Evolutionary conservation across 2,888 invertebrate genomes (phyloP), one percentile per base, ranked within the genome.

Genomic region (Nomada ruficornis): DNA sequence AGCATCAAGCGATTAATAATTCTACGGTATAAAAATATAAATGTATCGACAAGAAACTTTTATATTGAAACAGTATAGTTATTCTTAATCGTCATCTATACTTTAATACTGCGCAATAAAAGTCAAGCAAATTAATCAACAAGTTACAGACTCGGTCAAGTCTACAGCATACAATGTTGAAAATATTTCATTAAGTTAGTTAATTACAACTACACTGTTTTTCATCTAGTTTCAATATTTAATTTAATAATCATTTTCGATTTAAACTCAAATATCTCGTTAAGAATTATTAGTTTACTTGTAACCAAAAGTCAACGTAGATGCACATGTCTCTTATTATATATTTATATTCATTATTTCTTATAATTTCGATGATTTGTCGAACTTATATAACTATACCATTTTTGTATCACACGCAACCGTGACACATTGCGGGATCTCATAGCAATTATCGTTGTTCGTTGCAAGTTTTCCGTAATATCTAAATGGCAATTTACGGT

Each of bases 401-500:
- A 55, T 11, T 55, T 55, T 55, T 23, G 0, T 55, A 20, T 55
- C 20, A n/a, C 20, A 55, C 20, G 55, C 23, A 20, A 55, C 23
- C n/a, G 10, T 65, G 74, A 74, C 64, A 54, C 36, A 74, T 62
- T 84, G 76, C 55, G 11, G 23, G 18, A 23, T 59, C 52, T 75
- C 23, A 44, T 65, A 2, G 44, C 59, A 85, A 80, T 85, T 85
- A 85, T 85, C 77, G 50, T 36, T 57, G 79, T 52, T 50, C 59
- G 55, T 68, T 60, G 13, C 2, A 2, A 4, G 23, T 26, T 59
- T 42, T 50, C 20, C 13, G 13, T 15, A 26, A 36, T 69, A 29
- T 55, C 64, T 78, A 54, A 26, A 2, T 29, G 73, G 18, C 60
- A 70, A 55, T 60, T 65, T 29, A 18, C 59, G 59, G 54, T 60